Conservation (phyloP, 1,140 invertebrate genomes). For the Tetramorium parvispinum region DNA sequence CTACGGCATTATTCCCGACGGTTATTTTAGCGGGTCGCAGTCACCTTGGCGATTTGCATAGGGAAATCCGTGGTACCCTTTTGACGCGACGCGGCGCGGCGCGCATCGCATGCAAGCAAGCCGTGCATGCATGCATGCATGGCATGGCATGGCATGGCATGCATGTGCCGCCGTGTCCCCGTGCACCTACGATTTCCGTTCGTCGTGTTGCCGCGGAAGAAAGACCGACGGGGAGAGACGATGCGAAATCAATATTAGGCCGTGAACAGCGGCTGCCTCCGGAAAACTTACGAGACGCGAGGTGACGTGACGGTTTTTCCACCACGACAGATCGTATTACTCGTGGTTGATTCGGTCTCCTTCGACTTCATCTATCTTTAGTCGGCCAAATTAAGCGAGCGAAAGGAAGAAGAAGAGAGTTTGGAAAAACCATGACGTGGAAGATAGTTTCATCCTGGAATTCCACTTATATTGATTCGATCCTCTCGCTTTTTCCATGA, state of each 20-base stretch:
- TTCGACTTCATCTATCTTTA: slow-evolving; percentile 62
- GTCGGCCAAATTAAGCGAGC: slow-evolving; percentile 61
- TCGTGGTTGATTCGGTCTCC: slow-evolving; percentile 62
- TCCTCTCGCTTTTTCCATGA: not conserved
- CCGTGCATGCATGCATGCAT: slow-evolving; percentile 40
- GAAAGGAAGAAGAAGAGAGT: slow-evolving; percentile 4
- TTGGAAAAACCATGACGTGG: slow-evolving; percentile 42
- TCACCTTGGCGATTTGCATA: slow-evolving; percentile 71
- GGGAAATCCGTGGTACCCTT: slow-evolving; percentile 67
- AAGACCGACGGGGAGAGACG: slow-evolving; percentile 60
- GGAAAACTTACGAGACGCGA: slow-evolving; percentile 51
- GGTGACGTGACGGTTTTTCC: slow-evolving; percentile 65
- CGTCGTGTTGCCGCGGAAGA: slow-evolving; percentile 2
- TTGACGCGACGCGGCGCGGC: slow-evolving; percentile 64
- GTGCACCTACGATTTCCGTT: slow-evolving; percentile 55
- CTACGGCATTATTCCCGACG: slow-evolving; percentile 80
- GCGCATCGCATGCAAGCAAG: slow-evolving; percentile 57
- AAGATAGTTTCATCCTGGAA: slow-evolving; percentile 66
- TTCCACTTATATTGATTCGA: slow-evolving; percentile 48
- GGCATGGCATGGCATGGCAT: not conserved
- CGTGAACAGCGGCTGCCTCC: slow-evolving; percentile 20
- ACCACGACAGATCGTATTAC: slow-evolving; percentile 67
- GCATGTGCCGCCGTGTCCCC: too few relatives aligned
- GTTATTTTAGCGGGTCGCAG: slow-evolving; percentile 79
- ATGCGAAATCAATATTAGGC: slow-evolving; percentile 74